Evolutionary conservation across 2,797 vertebrate species (phyloP).

Genomic region (Acanthornis magna): DNA sequence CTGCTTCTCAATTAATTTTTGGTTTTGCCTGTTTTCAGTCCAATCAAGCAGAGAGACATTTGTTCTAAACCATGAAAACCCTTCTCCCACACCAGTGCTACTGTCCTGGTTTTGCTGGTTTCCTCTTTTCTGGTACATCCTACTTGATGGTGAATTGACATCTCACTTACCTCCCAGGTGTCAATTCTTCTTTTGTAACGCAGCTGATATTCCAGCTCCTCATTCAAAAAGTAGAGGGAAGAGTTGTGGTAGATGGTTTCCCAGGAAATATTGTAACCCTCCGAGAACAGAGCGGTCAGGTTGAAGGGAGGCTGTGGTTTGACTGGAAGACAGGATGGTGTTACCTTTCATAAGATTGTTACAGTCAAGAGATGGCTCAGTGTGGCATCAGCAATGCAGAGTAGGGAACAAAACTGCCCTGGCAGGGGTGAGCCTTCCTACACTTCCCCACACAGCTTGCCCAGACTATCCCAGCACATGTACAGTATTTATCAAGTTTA

Average conservation of each 20-base stretch:
- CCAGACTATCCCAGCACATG: neutral
- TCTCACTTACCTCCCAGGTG: slow-evolving; percentile 69
- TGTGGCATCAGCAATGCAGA: neutral
- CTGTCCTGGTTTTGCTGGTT: neutral
- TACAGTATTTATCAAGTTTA: neutral
- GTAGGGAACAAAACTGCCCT: neutral
- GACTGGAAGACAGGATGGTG: slow-evolving; percentile 65
- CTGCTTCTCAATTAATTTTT: neutral
- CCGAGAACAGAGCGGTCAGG: slow-evolving; percentile 57
- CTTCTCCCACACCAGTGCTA: neutral
- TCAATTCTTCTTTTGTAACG: slow-evolving; percentile 58
- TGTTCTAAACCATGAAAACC: neutral
- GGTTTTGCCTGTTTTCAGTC: neutral
- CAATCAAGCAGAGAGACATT: neutral
- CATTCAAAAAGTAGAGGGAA: neutral
- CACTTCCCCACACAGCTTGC: neutral
- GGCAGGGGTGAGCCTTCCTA: neutral
- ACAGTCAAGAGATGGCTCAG: neutral
- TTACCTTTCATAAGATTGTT: neutral
- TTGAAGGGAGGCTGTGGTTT: slow-evolving; percentile 75
- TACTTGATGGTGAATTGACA: neutral
- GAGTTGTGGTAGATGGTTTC: slow-evolving; percentile 56
- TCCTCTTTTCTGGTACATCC: neutral
- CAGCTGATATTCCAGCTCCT: slow-evolving; percentile 73
- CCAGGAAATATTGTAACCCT: slow-evolving; percentile 77